Evolutionary conservation across 53 echinoderm and acorn worm genomes (phyloP), one percentile per base, ranked within the genome.

Genomic region (Echinometra lucunter): DNA sequence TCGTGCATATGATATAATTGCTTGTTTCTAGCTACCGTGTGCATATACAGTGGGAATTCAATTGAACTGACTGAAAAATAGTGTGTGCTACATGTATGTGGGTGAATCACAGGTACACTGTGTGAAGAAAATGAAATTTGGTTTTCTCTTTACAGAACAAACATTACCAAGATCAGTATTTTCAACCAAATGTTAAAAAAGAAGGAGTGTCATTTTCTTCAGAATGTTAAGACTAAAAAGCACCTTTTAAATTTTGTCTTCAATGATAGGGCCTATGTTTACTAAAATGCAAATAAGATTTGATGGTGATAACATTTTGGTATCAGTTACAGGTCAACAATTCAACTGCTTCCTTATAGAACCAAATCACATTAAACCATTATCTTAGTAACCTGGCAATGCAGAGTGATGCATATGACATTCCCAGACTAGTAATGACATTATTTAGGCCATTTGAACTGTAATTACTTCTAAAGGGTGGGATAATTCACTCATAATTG

Each of bases 381-480:
- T 42, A 78, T 78, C 42, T 42, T 40, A 42, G 35, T 23, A 38
- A 40, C 19, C 21, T 19, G 42, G 21, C 42, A 78, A 19, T 18
- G 42, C 78, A 78, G 6, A 78, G 42, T 42, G 38, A 21, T 23
- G 38, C 78, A 78, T 6, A 78, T 42, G 42, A 78, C 38, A 13
- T 78, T 23, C 78, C 42, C 16, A 21, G 78, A 42, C 78, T 34
- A 78, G 21, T 78, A 23, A 42, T 78, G 78, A 78, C 42, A 42
- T 78, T 42, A 78, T 78, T 42, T 40, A 7, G 28, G 42, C 42
- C 78, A 78, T 38, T 78, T 38, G 78, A 78, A 78, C 78, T 19
- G 42, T 42, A 78, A 78, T 78, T 78, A 75, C 6, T 40, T 75
- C 75, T 75, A 78, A 75, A 78, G 78, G 78, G 21, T 42, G 10